Base-by-base conservation (phyloP, 2,888 invertebrate genomes). In the Apamea anceps region DNA sequence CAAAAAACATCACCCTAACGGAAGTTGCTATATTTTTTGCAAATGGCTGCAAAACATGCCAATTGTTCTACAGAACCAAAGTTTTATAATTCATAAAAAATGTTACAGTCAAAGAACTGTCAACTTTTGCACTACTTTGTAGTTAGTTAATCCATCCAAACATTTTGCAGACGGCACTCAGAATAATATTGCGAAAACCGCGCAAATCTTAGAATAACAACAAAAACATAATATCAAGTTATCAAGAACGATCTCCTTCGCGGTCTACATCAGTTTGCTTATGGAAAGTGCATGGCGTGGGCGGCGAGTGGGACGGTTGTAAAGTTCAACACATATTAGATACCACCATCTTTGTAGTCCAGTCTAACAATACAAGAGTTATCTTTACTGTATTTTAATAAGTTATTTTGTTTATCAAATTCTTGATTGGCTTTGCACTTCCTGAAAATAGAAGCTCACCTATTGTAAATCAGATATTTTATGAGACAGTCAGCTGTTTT, bases 201-300 rank as follows among this genome's bases (percentile, higher is more conserved):
- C 54, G 63, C 62, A 72, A 74, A 78, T 75, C 60, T 71, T 37
- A 25, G 75, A 73, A 84, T 54, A 37, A 75, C 66, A 73, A 77
- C 42, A 80, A 85, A 81, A 77, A 67, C 72, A 74, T 45, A 32
- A 13, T 81, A 82, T 71, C 72, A 37, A 60, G 54, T 78, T 80
- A 84, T 76, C 77, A 42, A 66, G 54, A 81, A 63, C 57, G 54
- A 80, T 72, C 79, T 81, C 57, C 81, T 57, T 75, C 75, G 60
- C 78, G 67, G 71, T 84, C 70, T 51, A 77, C 60, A 60, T 62
- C 57, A 37, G 67, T 79, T 84, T 81, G 82, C 77, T 60, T 82
- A 86, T 70, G 88, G 88, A 88, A 87, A 90, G 82, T 88, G 88
- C 90, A 86, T 28, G 72, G 54, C 72, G 90, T 88, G 72, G 90